Conservation (phyloP, 2,113 vertebrate genomes). For the Aptenodytes forsteri region DNA sequence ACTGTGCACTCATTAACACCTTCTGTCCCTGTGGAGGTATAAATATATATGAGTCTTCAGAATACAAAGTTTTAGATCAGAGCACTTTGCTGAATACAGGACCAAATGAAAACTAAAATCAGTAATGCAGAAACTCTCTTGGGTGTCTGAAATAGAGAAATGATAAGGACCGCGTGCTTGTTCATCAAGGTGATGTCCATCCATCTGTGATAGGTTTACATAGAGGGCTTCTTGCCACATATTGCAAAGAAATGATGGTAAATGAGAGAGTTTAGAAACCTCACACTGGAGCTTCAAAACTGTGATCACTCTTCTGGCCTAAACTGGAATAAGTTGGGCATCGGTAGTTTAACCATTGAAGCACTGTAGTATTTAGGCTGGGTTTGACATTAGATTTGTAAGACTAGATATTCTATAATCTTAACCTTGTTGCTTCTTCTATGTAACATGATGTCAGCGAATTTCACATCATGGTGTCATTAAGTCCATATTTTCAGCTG, state of each 20-base stretch:
- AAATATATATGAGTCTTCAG: background rate
- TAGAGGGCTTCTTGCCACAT: background rate
- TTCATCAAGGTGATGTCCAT: background rate
- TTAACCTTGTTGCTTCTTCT: background rate
- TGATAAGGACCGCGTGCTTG: background rate
- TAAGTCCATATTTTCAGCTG: background rate
- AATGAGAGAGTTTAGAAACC: background rate
- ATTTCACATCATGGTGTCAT: background rate
- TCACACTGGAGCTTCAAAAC: background rate
- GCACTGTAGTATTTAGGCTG: background rate
- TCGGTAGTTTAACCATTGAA: background rate
- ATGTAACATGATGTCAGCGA: accelerated
- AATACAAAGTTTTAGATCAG: background rate
- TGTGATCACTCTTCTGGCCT: background rate
- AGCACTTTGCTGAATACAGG: background rate
- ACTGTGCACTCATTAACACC: conserved; percentile 17
- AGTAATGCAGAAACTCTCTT: background rate
- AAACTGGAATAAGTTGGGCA: background rate
- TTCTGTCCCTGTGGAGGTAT: background rate
- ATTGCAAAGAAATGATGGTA: background rate
- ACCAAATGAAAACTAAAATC: background rate
- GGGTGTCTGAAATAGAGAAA: background rate
- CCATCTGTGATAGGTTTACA: background rate
- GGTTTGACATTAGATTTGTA: background rate
- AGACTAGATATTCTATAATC: background rate